Evolutionary conservation across 1,140 invertebrate species (phyloP).

Genomic region (Halesus radiatus): DNA sequence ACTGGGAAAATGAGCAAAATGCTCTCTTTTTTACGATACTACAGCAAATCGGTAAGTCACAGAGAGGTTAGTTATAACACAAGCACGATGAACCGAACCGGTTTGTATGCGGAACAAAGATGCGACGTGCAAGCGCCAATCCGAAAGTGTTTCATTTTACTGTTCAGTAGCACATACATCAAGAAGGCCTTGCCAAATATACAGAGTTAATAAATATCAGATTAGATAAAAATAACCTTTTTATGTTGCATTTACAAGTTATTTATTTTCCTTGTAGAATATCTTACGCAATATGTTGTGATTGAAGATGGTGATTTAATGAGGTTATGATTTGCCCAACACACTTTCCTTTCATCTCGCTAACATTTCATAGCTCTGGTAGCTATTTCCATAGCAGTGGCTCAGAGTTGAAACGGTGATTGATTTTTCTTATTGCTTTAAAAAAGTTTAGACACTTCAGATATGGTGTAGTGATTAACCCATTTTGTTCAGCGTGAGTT

Average conservation of each 20-base stretch:
- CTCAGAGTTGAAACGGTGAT: slow-evolving; percentile 1
- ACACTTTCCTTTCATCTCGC: slow-evolving; percentile 25
- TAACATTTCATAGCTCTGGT: neutral
- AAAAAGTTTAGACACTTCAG: too few relatives aligned
- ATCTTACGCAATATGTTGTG: slow-evolving; percentile 2
- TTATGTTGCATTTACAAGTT: neutral
- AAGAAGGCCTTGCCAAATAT: too few relatives aligned
- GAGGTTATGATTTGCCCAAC: neutral
- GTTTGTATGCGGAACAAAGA: slow-evolving; percentile 5
- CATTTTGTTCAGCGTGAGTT: too few relatives aligned
- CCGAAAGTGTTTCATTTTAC: neutral
- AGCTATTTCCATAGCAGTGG: neutral
- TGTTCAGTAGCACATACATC: too few relatives aligned
- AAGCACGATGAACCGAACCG: neutral
- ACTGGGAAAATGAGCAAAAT: too few relatives aligned
- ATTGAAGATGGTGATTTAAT: slow-evolving; percentile 33
- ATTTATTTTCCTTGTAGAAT: neutral
- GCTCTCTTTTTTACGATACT: too few relatives aligned
- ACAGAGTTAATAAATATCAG: too few relatives aligned
- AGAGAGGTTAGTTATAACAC: neutral
- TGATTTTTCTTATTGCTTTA: neutral
- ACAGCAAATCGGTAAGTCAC: too few relatives aligned
- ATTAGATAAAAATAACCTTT: neutral
- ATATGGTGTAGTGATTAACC: too few relatives aligned
- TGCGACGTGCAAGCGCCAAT: neutral